These are phyloP conservation scores for Bombus pascuorum DNA, from an alignment of 1,140 invertebrate species.

Conservation along the genomic window DNA sequence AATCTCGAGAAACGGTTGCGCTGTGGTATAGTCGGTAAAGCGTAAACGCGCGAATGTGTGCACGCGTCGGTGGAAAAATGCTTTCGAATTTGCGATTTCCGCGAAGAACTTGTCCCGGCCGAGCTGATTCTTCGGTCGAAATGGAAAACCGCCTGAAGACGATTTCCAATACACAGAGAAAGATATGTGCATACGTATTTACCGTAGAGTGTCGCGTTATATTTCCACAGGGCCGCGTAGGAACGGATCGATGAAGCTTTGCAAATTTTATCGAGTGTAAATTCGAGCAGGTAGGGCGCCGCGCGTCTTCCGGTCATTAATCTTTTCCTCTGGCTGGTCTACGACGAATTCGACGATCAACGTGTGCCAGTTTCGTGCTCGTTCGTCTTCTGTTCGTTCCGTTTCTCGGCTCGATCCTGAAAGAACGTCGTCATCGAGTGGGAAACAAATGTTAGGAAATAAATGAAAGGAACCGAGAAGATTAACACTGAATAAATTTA, in stretches of 20 bases:
- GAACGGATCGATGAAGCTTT: constrained; percentile 41
- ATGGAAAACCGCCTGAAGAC: constrained; percentile 45
- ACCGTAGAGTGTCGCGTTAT: constrained; percentile 46
- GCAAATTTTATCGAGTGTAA: constrained; percentile 72
- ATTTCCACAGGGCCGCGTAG: constrained; percentile 53
- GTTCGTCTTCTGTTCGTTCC: constrained; percentile 33
- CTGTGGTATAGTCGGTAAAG: neutral
- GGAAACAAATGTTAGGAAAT: neutral
- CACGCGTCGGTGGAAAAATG: constrained; percentile 35
- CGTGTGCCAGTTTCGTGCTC: constrained; percentile 52
- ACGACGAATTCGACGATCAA: constrained; percentile 60
- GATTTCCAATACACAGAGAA: constrained; percentile 49
- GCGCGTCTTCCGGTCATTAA: constrained; percentile 69
- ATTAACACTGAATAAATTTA: no score
- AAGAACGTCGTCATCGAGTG: neutral
- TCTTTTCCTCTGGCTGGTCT: constrained; percentile 48
- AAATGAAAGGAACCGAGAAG: no score
- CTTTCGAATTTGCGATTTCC: constrained; percentile 64
- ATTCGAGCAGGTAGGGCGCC: constrained; percentile 55
- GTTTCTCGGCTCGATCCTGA: neutral
- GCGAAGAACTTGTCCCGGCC: constrained; percentile 15
- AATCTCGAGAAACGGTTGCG: constrained; percentile 34
- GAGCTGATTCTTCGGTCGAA: constrained; percentile 52
- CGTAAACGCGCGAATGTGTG: constrained; percentile 31
- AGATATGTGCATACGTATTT: constrained; percentile 35